Percentiles rank a stretch among this genome's conserved stretches.
phyloP scores from a whole-genome alignment of 2,113 vertebrate species.

The Zosterops pallidus region DNA sequence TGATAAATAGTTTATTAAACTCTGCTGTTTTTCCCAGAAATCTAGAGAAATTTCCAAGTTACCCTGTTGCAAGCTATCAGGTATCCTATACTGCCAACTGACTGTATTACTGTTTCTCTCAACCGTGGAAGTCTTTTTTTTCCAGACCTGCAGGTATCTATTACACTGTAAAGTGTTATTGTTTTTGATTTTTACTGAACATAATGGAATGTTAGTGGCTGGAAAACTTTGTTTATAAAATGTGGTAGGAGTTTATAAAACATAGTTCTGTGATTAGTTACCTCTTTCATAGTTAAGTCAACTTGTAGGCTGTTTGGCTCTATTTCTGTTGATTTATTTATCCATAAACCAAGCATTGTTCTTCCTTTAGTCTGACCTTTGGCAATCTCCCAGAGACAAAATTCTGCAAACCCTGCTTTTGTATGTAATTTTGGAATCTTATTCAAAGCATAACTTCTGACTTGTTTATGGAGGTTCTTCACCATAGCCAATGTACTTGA shows the following conservation, averaged over 20 bases:
- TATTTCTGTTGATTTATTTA: background rate
- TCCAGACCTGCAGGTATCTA: background rate
- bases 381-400: background rate
- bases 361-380: background rate
- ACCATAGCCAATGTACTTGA: background rate
- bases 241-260: background rate
- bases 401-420: background rate
- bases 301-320: background rate
- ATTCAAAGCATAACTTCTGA: background rate
- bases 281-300: background rate
- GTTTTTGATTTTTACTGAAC: background rate
- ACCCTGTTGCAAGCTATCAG: background rate
- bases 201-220: background rate
- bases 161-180: background rate
- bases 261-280: background rate
- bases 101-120: background rate
- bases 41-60: background rate
- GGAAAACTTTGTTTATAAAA: background rate
- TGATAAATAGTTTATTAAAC: background rate
- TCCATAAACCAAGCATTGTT: background rate
- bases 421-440: background rate
- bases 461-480: background rate
- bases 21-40: background rate
- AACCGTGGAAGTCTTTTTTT: background rate
- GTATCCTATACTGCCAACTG: background rate